Conservation (phyloP, 2,113 vertebrate species). For the Halichoerus grypus region DNA sequence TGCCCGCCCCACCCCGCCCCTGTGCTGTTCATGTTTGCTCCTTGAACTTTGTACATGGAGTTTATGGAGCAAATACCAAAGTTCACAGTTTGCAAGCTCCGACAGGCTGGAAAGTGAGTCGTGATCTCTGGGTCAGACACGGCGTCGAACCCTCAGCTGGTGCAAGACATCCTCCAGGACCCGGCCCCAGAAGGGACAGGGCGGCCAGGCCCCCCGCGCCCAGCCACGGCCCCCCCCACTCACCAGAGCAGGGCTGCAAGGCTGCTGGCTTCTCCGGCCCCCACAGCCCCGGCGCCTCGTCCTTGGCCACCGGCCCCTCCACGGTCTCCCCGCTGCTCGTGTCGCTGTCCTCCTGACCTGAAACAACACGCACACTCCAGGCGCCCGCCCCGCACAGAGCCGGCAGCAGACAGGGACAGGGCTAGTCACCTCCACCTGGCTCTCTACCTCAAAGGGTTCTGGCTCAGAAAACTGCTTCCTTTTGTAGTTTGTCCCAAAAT, state of each 20-base stretch:
- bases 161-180: neutral
- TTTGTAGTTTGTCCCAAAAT: accelerated
- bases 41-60: neutral
- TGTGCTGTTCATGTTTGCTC: neutral
- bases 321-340: slow-evolving; percentile 22
- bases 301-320: neutral
- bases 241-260: slow-evolving; percentile 17
- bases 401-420: neutral
- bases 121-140: neutral
- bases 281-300: neutral
- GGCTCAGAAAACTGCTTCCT: neutral
- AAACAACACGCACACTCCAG: neutral
- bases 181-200: neutral
- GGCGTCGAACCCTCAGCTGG: neutral
- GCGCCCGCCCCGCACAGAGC: neutral
- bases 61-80: neutral
- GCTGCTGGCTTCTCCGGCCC: neutral
- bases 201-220: too few relatives aligned
- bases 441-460: accelerated
- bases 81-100: neutral
- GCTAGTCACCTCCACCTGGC: accelerated
- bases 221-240: neutral
- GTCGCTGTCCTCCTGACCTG: slow-evolving; percentile 58
- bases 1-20: too few relatives aligned
- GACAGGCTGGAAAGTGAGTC: neutral